Evolutionary conservation across 2,888 invertebrate genomes (phyloP).

Genomic region (Strigamia crassipes): DNA sequence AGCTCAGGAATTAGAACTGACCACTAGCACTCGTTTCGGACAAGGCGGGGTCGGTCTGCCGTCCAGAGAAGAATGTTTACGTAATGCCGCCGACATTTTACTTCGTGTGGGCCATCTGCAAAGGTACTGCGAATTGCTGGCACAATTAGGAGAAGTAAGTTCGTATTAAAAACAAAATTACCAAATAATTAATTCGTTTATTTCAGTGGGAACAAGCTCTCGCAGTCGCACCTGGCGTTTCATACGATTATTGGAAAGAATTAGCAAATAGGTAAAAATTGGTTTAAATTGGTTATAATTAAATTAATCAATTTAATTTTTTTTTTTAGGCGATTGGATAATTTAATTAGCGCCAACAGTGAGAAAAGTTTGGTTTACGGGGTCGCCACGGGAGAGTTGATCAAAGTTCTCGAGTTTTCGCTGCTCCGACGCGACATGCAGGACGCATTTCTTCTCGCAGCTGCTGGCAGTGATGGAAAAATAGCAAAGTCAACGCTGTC

Average conservation of each 20-base stretch:
- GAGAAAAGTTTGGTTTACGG: constrained; percentile 56
- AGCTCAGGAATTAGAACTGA: constrained; percentile 59
- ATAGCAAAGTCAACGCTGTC: background rate
- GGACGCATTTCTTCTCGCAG: constrained; percentile 56
- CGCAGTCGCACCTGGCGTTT: constrained; percentile 60
- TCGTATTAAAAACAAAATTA: constrained; percentile 55
- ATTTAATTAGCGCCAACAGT: constrained; percentile 55
- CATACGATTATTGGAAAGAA: constrained; percentile 59
- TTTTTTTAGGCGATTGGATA: constrained; percentile 55
- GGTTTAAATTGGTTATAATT: constrained; percentile 34
- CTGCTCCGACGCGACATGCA: constrained; percentile 54
- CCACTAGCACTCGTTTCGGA: constrained; percentile 56
- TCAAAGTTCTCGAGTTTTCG: constrained; percentile 53
- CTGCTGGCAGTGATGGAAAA: constrained; percentile 55
- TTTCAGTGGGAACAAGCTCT: constrained; percentile 60
- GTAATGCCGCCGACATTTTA: constrained; percentile 57
- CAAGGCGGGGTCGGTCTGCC: constrained; percentile 53
- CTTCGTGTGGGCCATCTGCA: constrained; percentile 59
- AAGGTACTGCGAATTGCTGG: constrained; percentile 60
- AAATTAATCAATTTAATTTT: constrained; percentile 44
- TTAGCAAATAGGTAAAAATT: constrained; percentile 57
- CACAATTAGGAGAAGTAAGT: constrained; percentile 56
- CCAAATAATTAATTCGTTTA: too few species aligned
- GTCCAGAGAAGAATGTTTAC: constrained; percentile 56
- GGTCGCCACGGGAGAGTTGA: constrained; percentile 57